These are phyloP conservation scores for Magallana gigas DNA, from an alignment of 1,140 invertebrate species.

Conservation along the genomic window DNA sequence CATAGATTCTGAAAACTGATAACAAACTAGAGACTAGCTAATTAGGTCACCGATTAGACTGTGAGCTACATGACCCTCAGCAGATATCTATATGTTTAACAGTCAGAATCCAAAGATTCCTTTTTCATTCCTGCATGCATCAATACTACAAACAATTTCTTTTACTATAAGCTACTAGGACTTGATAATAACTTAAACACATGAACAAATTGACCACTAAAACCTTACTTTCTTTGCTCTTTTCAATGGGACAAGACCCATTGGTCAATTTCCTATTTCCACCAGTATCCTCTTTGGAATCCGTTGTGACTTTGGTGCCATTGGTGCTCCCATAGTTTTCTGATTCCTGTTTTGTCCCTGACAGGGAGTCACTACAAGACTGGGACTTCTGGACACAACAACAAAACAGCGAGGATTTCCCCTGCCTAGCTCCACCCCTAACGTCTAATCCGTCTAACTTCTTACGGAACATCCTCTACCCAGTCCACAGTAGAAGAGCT, in stretches of 20 bases:
- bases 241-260: not conserved
- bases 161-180: no score
- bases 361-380: not conserved
- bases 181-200: no score
- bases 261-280: constrained; percentile 6
- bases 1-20: no score
- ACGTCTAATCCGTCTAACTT: not conserved
- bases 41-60: no score
- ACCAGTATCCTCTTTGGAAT: not conserved
- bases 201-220: not conserved
- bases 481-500: no score
- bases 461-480: not conserved
- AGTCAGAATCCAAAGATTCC: no score
- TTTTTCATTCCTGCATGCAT: no score
- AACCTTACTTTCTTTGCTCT: constrained; percentile 12
- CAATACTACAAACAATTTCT: no score
- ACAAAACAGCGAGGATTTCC: not conserved
- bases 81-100: no score
- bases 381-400: constrained; percentile 22
- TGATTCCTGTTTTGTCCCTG: not conserved
- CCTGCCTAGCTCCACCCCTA: not conserved
- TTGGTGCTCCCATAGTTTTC: not conserved
- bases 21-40: no score
- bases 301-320: not conserved
- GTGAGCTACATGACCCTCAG: no score